Conservation (phyloP, 2,113 vertebrate species). For the Lontra canadensis region DNA sequence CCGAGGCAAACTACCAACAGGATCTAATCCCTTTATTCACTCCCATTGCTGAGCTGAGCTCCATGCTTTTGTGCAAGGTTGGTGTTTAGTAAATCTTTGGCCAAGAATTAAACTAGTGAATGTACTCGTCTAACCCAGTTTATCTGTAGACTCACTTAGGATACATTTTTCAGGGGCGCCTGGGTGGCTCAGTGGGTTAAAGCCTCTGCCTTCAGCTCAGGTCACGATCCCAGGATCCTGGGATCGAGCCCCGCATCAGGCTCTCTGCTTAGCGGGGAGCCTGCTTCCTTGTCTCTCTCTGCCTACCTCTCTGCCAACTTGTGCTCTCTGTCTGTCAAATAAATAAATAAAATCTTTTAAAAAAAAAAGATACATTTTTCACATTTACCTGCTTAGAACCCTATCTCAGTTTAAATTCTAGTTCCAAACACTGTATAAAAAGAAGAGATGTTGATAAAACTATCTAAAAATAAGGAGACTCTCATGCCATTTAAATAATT, state of each 20-base stretch:
- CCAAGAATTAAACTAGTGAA: neutral
- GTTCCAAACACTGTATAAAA: neutral
- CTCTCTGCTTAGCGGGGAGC: no score
- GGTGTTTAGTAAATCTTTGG: neutral
- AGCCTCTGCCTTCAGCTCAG: no score
- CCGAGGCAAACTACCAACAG: no score
- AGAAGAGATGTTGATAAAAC: neutral
- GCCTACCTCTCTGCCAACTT: no score
- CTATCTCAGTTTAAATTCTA: neutral
- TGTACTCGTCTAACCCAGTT: neutral
- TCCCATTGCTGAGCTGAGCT: neutral
- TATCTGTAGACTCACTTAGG: neutral
- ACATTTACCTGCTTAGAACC: neutral
- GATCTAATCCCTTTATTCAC: no score
- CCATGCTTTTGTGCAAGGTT: neutral
- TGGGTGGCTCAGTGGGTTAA: no score
- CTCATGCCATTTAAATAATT: neutral
- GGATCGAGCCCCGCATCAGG: no score
- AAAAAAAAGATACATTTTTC: neutral
- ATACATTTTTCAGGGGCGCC: neutral
- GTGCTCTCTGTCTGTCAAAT: no score
- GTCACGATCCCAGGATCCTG: no score
- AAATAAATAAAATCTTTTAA: no score
- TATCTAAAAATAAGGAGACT: neutral
- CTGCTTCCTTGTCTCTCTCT: no score